Conservation (phyloP, 2,113 vertebrate genomes). For the Muntiacus muntjak region DNA sequence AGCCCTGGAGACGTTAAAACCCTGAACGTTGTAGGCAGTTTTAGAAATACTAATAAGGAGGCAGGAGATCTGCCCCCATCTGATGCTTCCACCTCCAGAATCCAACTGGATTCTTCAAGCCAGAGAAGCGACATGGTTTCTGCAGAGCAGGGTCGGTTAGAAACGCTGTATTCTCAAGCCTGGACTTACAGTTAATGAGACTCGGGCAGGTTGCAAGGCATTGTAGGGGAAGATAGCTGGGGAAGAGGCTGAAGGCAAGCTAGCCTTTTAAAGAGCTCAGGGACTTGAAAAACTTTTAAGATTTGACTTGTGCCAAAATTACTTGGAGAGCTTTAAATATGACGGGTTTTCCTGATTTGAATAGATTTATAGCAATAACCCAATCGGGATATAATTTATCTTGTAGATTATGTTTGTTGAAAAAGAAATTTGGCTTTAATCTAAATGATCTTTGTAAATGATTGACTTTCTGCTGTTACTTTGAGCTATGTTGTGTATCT, state of each 20-base stretch:
- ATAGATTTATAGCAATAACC: conserved; percentile 26
- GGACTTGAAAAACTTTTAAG: conserved; percentile 60
- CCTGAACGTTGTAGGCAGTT: conserved; percentile 20
- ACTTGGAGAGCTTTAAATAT: conserved; percentile 33
- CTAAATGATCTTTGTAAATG: neutral
- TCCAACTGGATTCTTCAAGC: neutral
- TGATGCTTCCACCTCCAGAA: neutral
- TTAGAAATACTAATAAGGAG: neutral
- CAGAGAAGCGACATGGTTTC: neutral
- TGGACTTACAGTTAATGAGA: neutral
- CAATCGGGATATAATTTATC: conserved; percentile 7
- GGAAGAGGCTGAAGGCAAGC: conserved; percentile 3
- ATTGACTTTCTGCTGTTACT: neutral
- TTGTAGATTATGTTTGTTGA: neutral
- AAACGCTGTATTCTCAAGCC: neutral
- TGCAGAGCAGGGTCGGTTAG: neutral
- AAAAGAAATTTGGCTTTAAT: conserved; percentile 21
- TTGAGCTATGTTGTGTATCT: neutral
- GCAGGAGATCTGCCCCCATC: no score
- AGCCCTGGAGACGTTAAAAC: conserved; percentile 76
- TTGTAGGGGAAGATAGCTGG: neutral
- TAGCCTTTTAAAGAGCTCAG: conserved; percentile 66
- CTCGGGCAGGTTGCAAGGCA: no score
- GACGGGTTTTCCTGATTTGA: conserved; percentile 19
- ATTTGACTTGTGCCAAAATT: conserved; percentile 64